A percentile compares a stretch with the other conserved stretches of the same genome.
These are phyloP conservation scores for Stercorarius parasiticus DNA, from an alignment of 2,113 vertebrate species.

Conservation along the genomic window DNA sequence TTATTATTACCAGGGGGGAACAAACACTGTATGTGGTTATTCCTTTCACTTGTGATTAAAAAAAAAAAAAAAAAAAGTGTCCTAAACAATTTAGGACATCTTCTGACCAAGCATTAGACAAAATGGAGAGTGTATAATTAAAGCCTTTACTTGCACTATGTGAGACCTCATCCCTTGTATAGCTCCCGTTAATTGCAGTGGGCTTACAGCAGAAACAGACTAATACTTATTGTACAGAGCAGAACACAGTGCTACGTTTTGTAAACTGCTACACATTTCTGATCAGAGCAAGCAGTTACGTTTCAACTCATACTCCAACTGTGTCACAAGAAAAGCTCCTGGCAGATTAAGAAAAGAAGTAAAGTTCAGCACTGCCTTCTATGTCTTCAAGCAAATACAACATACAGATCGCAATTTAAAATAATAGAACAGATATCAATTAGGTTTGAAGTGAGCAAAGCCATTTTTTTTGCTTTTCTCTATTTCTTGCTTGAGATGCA, in stretches of 20 bases:
- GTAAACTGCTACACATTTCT: not conserved
- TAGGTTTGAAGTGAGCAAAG: not conserved
- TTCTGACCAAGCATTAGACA: not conserved
- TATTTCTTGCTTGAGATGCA: not conserved
- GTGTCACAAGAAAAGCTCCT: not conserved
- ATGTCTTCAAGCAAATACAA: constrained; percentile 4
- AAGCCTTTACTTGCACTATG: not conserved
- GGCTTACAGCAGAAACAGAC: not conserved
- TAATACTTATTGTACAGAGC: not conserved
- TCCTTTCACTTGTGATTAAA: not conserved
- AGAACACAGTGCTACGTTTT: not conserved
- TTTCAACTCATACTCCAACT: not conserved
- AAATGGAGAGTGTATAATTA: not conserved
- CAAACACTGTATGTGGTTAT: not conserved
- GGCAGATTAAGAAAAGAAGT: not conserved
- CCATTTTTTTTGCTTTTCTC: not conserved
- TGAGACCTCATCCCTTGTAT: not conserved
- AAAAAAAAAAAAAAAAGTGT: no score
- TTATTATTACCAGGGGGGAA: not conserved
- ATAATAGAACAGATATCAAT: not conserved
- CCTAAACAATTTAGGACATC: not conserved
- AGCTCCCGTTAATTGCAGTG: not conserved
- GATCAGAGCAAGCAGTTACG: not conserved
- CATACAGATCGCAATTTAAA: not conserved
- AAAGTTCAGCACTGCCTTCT: not conserved